phyloP scores from a whole-genome alignment of 53 echinoderm and acorn worm species.

The Holothuria leucospilota region DNA sequence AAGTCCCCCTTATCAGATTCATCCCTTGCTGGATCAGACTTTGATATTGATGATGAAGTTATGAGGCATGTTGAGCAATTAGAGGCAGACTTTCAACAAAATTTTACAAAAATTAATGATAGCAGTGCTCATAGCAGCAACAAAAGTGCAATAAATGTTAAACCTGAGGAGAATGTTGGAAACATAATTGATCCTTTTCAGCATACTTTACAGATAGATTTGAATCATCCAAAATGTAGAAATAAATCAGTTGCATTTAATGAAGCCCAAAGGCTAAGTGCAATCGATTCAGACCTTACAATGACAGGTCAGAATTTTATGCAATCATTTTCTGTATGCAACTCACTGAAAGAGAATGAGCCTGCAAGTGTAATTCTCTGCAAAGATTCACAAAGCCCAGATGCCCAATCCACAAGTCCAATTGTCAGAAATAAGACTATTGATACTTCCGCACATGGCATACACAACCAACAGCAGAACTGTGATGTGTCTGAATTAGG shows the following conservation, averaged over 20 bases:
- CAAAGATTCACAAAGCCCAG: constrained; percentile 62
- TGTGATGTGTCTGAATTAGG: background rate
- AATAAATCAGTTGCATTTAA: background rate
- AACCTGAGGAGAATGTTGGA: background rate
- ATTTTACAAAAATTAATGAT: constrained; percentile 20
- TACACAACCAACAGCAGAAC: background rate
- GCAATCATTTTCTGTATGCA: constrained; percentile 1
- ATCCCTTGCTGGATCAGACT: constrained; percentile 69
- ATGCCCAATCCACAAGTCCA: background rate
- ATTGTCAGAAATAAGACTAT: background rate
- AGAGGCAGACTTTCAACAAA: constrained; percentile 83
- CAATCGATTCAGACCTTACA: background rate
- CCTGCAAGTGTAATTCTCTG: constrained; percentile 37
- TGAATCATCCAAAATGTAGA: background rate
- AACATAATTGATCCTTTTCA: background rate
- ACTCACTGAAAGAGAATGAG: background rate
- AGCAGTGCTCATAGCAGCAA: constrained; percentile 14
- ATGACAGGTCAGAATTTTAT: constrained; percentile 1
- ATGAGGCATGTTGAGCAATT: constrained; percentile 76
- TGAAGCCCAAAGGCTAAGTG: constrained; percentile 22
- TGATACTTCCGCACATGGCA: background rate
- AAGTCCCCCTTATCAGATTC: constrained; percentile 37
- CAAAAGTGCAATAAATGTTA: background rate
- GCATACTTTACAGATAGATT: background rate
- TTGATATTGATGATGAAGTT: constrained; percentile 90